Base-by-base conservation (phyloP, 2,113 vertebrate species). In the Perognathus longimembris region DNA sequence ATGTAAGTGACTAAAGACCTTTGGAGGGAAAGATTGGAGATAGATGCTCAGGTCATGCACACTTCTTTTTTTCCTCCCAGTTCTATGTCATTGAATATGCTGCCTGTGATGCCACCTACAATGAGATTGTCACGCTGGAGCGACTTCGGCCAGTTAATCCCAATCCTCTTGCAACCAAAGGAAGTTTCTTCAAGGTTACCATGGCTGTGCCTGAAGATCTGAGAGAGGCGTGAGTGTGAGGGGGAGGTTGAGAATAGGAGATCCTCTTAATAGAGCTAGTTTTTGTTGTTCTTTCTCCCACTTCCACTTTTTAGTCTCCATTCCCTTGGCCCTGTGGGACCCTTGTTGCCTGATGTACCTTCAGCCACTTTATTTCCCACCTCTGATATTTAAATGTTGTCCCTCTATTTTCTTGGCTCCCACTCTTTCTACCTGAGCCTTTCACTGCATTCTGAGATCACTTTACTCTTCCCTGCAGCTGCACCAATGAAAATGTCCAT, bases 31-130 rank as follows among this genome's bases (percentile, higher is more conserved):
- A 73, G 75, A 22, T 50, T 50, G 70, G 59, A 40, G 32, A 32
- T 81, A 75, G 36, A 57, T 26, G 26, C 7, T 61, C 32, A 81
- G 50, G 30, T 81, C 74, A 82, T 86, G 28, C 6, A 67, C 54
- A 61, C 21, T 59, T 81, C 54, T n/a, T 87, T 57, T 26, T 54
- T 95, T 30, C 94, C 70, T 88, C 24, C 45, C 96, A 99, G 99
- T 99, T 99, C 95, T 99, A 99, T 21, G 99, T 99, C 85, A 99
- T 99, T 17, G 99, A 99, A 96, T 99, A 99, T 28, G 99, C 99
- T 3, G 99, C 99, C 5, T 99, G 98, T 10, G 99, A 99, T 45
- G 98, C 99, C 92, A 99, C 99, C 34, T 99, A 99, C 97, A 99
- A 99, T 32, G 99, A 99, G 97, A 99, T 99, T 1, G 99, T 99